Base-by-base conservation (phyloP, 2,888 invertebrate genomes). In the Chaitophorus viminalis region DNA sequence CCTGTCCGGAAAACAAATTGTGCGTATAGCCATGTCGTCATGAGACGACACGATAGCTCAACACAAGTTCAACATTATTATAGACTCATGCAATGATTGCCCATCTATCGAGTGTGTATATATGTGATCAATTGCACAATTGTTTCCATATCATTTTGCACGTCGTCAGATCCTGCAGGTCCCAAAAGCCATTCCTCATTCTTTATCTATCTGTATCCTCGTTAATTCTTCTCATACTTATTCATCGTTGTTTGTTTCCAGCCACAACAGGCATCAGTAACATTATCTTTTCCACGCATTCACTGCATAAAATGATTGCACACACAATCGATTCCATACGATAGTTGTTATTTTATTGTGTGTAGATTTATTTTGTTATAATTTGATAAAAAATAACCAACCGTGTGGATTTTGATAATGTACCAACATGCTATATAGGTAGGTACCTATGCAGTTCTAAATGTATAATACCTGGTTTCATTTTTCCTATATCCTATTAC, bases 1-100 rank as follows among this genome's bases (percentile, higher is more conserved):
- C 85, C 85, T 85, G 85, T 85, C 85, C 52, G 33, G 85, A 78
- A 85, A 85, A 85, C 85, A 85, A 85, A 85, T 85, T 85, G 85
- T 70, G 68, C 25, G 75, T 33, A 33, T n/a, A 70, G 46, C 70
- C 33, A 52, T 85, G 77, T 70, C 52, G 77, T 77, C 52, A 17
- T 0, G n/a, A 74, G 85, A 78, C 65, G 85, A 85, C 77, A 33
- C 77, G 85, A 82, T 82, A 54, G 29, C 54, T 74, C 46, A 70
- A 33, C 72, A 25, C 52, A 52, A 33, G 31, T 33, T 52, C 82
- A 82, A 52, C 72, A 52, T 82, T 81, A 82, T 82, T 82, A 82
- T 82, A n/a, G 17, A 82, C 70, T 52, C 74, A n/a, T n/a, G 54
- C 82, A 21, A n/a, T 36, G 72, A 74, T 82, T 52, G 52, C 72